These are phyloP conservation scores for Myodes glareolus DNA, from an alignment of 2,113 vertebrate genomes.

Conservation along the genomic window DNA sequence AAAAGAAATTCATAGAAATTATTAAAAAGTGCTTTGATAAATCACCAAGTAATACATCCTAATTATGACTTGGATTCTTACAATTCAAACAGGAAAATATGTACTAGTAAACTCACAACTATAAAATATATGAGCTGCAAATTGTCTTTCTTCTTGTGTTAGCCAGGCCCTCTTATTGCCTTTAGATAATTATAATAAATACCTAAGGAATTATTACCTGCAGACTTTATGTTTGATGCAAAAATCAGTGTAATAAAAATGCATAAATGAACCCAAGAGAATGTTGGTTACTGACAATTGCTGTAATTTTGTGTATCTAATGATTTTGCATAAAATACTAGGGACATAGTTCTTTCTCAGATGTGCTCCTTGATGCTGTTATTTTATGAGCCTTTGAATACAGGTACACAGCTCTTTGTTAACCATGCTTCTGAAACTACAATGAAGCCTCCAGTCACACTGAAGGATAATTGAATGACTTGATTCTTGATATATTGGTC, in stretches of 20 bases:
- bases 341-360: background rate
- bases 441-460: conserved; percentile 41
- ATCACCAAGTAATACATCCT: background rate
- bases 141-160: background rate
- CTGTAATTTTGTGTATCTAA: conserved; percentile 14
- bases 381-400: background rate
- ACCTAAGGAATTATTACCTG: background rate
- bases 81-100: background rate
- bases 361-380: background rate
- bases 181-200: background rate
- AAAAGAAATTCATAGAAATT: background rate
- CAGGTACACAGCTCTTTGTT: conserved; percentile 20
- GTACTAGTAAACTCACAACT: background rate
- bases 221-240: background rate
- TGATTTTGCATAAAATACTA: background rate
- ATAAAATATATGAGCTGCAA: background rate
- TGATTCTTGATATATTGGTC: conserved; percentile 49
- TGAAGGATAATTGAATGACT: conserved; percentile 60
- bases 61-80: background rate
- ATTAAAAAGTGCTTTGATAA: background rate
- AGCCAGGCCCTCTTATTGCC: background rate
- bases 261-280: background rate
- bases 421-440: conserved; percentile 47
- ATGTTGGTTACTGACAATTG: background rate
- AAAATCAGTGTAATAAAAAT: background rate